Evolutionary conservation across 2,797 vertebrate species (phyloP).

Genomic region (Cercopithecus petaurista): DNA sequence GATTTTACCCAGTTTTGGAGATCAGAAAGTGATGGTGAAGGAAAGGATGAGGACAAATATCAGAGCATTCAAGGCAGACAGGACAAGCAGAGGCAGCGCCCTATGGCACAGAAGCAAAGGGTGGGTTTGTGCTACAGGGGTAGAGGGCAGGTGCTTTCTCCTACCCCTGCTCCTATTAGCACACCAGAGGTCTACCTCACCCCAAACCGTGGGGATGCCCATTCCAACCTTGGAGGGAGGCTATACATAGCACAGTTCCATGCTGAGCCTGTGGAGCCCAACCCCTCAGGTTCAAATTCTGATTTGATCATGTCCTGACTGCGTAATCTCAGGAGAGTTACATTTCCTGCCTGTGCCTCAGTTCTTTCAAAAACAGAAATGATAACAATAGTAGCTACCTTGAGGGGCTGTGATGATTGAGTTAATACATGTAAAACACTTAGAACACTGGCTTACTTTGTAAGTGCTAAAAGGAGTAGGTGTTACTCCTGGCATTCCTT

Average conservation of each 20-base stretch:
- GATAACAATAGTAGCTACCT: background rate
- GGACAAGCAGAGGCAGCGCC: background rate
- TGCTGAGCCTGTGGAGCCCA: fast-evolving
- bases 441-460: fast-evolving
- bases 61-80: background rate
- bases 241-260: background rate
- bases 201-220: background rate
- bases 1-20: background rate
- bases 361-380: background rate
- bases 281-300: background rate
- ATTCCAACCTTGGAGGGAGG: background rate
- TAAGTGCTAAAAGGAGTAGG: background rate
- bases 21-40: background rate
- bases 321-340: background rate
- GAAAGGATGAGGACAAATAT: background rate
- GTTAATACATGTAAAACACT: background rate
- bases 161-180: background rate
- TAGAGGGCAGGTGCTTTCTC: background rate
- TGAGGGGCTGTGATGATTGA: background rate
- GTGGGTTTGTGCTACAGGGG: background rate
- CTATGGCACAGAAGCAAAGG: background rate
- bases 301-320: background rate
- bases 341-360: background rate
- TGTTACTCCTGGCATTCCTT: background rate
- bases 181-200: background rate